phyloP scores from a whole-genome alignment of 2,888 invertebrate genomes.

The Lasius platythorax region DNA sequence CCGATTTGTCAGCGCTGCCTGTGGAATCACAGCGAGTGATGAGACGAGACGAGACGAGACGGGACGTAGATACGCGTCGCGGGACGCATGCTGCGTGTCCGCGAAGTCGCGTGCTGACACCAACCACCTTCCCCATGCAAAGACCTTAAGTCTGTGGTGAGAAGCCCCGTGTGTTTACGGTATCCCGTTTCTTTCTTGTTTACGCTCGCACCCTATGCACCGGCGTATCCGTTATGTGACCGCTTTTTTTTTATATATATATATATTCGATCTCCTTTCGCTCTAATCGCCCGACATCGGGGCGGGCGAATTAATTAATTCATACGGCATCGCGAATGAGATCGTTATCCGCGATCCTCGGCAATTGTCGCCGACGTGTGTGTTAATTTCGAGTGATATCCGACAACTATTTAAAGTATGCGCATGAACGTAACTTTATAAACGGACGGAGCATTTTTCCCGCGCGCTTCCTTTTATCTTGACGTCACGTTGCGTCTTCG shows the following conservation, averaged over 20 bases:
- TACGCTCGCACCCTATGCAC: slow-evolving; percentile 70
- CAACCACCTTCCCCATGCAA: slow-evolving; percentile 73
- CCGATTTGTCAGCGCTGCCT: slow-evolving; percentile 21
- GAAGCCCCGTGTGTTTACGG: slow-evolving; percentile 82
- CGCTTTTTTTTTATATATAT: slow-evolving; percentile 41
- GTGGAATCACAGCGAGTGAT: not conserved
- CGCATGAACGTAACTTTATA: not conserved
- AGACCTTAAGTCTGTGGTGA: slow-evolving; percentile 83
- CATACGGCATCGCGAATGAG: not conserved
- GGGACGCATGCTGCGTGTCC: slow-evolving; percentile 54
- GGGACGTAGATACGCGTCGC: slow-evolving; percentile 40
- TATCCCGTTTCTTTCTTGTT: slow-evolving; percentile 83
- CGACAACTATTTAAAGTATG: slow-evolving; percentile 16
- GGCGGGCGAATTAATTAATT: slow-evolving; percentile 1
- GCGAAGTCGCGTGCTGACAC: slow-evolving; percentile 73
- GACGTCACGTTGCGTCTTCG: not conserved
- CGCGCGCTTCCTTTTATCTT: slow-evolving; percentile 10
- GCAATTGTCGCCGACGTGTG: not conserved
- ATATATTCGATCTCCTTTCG: not conserved
- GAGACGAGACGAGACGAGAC: not conserved
- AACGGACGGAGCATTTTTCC: not conserved
- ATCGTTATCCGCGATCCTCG: not conserved
- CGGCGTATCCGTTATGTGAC: slow-evolving; percentile 53
- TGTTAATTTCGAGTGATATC: not conserved
- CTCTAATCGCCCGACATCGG: not conserved